A percentile compares a stretch with the other conserved stretches of the same genome.
Conservation (phyloP, 2,888 invertebrate species). For the Epinotia nisella region DNA sequence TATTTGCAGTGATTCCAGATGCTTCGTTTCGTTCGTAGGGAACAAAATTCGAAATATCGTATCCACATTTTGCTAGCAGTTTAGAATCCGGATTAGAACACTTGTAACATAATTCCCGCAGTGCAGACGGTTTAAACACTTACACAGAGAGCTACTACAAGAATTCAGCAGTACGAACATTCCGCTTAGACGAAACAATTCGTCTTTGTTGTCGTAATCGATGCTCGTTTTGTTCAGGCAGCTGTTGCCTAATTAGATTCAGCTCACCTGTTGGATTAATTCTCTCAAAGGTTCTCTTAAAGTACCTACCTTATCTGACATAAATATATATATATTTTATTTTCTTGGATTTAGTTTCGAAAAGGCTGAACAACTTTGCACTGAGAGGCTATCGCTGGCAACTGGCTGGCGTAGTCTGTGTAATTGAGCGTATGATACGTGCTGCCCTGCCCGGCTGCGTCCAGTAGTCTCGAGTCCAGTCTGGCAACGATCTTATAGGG, state of each 20-base stretch:
- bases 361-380: conserved; percentile 48
- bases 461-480: conserved; percentile 60
- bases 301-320: too few species aligned
- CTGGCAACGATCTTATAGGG: conserved; percentile 63
- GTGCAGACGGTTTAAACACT: conserved; percentile 18
- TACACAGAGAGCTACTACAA: conserved; percentile 20
- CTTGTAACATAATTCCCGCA: conserved; percentile 16
- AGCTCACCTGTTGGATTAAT: conserved; percentile 50
- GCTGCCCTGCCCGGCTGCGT: conserved; percentile 68
- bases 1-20: conserved; percentile 65
- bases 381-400: conserved; percentile 40
- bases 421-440: conserved; percentile 79
- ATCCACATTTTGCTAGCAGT: conserved; percentile 52
- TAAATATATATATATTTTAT: too few species aligned
- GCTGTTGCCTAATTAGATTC: conserved; percentile 50
- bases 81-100: conserved; percentile 33
- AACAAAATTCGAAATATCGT: conserved; percentile 57
- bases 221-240: conserved; percentile 39
- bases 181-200: conserved; percentile 34
- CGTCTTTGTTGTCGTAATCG: conserved; percentile 41
- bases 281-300: conserved; percentile 41
- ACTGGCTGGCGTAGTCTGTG: conserved; percentile 57
- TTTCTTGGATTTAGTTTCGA: conserved; percentile 38
- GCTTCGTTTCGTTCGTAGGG: conserved; percentile 50
- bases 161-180: conserved; percentile 20